Conservation (phyloP, 2,113 vertebrate genomes). For the Ornithorhynchus anatinus region DNA sequence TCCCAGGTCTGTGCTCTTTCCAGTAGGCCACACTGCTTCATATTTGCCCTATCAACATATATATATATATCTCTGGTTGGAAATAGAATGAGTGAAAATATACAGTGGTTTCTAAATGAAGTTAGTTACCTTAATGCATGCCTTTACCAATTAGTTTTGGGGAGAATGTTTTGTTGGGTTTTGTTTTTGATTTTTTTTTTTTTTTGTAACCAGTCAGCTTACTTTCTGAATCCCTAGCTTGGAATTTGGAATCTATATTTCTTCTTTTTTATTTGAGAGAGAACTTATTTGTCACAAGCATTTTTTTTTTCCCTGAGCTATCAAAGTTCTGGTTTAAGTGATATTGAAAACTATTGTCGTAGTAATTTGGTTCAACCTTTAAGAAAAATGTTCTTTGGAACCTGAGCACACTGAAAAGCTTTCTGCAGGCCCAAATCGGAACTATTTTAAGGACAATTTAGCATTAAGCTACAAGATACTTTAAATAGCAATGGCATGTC, state of each 20-base stretch:
- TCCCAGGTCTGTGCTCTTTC: no score
- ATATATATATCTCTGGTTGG: no score
- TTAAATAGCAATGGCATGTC: constrained; percentile 29
- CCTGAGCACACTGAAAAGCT: constrained; percentile 20
- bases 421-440: constrained; percentile 20
- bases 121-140: no score
- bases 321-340: constrained; percentile 27
- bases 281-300: background rate
- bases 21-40: no score
- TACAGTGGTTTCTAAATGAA: no score
- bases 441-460: constrained; percentile 27
- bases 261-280: background rate
- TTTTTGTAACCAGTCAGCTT: background rate
- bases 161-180: no score
- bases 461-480: constrained; percentile 22
- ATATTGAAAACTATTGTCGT: background rate
- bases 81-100: no score
- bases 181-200: no score
- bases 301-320: background rate
- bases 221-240: background rate
- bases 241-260: background rate
- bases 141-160: no score
- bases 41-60: no score
- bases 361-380: constrained; percentile 26
- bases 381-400: background rate